Evolutionary conservation across 2,797 vertebrate species (phyloP).

Genomic region (Cottoperca gobio): DNA sequence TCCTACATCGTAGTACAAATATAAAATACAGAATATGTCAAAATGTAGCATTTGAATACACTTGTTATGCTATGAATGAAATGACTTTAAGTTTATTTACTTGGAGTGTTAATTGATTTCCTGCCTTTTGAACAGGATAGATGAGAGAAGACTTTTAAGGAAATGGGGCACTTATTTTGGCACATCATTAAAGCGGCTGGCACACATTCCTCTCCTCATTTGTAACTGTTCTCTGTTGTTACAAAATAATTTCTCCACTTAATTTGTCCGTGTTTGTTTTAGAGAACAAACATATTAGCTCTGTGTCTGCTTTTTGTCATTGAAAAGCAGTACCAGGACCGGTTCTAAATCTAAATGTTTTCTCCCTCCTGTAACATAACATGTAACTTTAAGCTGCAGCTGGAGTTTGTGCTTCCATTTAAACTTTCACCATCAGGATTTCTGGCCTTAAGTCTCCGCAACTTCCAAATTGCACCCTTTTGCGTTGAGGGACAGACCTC

Average conservation of each 20-base stretch:
- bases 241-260: slow-evolving; percentile 16
- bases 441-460: slow-evolving; percentile 6
- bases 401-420: slow-evolving; percentile 18
- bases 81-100: not conserved
- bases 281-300: slow-evolving; percentile 15
- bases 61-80: not conserved
- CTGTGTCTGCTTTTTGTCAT: slow-evolving; percentile 13
- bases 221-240: not conserved
- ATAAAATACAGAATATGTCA: slow-evolving; percentile 1
- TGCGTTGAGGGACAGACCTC: slow-evolving; percentile 14
- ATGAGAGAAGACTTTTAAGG: slow-evolving; percentile 5
- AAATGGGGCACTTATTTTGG: slow-evolving; percentile 27
- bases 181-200: slow-evolving; percentile 22
- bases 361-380: slow-evolving; percentile 4
- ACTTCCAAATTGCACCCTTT: slow-evolving; percentile 22
- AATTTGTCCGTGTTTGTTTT: slow-evolving; percentile 12
- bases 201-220: slow-evolving; percentile 15
- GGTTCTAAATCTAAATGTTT: not conserved
- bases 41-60: not conserved
- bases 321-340: slow-evolving; percentile 4
- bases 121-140: slow-evolving; percentile 10
- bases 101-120: slow-evolving; percentile 15
- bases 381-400: not conserved
- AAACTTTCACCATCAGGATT: slow-evolving; percentile 19
- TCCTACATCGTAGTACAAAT: not conserved